phyloP scores from a whole-genome alignment of 2,113 vertebrate species.

The Phylloscopus trochilus region DNA sequence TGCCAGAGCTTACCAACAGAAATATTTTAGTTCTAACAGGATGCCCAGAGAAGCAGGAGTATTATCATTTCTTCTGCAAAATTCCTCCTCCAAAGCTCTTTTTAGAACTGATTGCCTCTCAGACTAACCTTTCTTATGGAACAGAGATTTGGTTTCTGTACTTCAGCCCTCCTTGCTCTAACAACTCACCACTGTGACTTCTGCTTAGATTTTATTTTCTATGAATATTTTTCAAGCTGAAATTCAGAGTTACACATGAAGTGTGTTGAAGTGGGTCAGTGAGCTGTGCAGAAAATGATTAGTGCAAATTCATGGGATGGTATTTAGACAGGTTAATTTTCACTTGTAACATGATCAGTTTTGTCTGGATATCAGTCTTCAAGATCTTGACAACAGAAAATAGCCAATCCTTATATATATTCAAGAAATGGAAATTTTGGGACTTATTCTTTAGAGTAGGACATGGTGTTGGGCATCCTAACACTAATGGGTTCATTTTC shows the following conservation, averaged over 20 bases:
- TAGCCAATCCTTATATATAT: neutral
- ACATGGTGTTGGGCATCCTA: rapidly evolving
- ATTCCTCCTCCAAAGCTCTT: neutral
- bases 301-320: neutral
- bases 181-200: neutral
- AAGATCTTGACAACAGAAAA: neutral
- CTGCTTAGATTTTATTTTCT: neutral
- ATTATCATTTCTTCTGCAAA: neutral
- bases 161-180: neutral
- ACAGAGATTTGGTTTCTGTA: neutral
- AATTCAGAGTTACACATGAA: neutral
- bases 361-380: neutral
- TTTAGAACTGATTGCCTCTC: neutral
- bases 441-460: neutral
- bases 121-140: neutral
- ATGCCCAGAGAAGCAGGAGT: neutral
- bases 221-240: neutral
- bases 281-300: neutral
- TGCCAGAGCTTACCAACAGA: neutral
- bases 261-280: rapidly evolving
- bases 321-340: neutral
- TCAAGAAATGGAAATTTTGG: neutral
- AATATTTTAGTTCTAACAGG: neutral
- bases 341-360: neutral
- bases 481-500: neutral